Evolutionary conservation across 2,888 invertebrate species (phyloP), one percentile per base, ranked within the genome.

Genomic region (Nemotelus pantherinus): DNA sequence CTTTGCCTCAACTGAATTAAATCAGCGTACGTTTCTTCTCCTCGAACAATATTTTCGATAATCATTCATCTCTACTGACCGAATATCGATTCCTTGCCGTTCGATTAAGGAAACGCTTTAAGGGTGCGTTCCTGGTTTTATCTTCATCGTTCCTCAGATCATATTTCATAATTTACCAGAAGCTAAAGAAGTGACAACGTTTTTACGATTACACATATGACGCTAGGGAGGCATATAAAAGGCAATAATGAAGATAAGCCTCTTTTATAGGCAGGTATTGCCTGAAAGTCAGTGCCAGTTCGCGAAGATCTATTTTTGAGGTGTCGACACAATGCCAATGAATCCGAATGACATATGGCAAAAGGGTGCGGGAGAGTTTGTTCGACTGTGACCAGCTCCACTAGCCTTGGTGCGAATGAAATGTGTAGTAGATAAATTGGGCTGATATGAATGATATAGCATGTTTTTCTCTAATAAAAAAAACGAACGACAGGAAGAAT

Each of bases 201-300:
- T 74, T 74, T 74, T 74, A 74, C 63, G 74, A 74, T 74, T 74
- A 74, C 74, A 60, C 74, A 74, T 74, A 63, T 74, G 74, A 63
- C 74, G 50, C 60, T 74, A 48, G 74, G 74, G 74, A 74, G 48
- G 63, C 74, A 74, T 74, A 25, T 25, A 74, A 74, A 74, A 45
- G 3, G 74, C 25, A 74, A 74, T 74, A 74, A 74, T 74, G 74
- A 74, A 74, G 63, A 74, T 74, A 74, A 74, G 74, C 48, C 60
- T 48, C 48, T 74, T 63, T 74, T 63, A 63, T 50, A 60, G 48
- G 50, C 74, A 74, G 74, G 74, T 74, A 74, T 74, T 58, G 72
- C 39, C 63, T 63, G 39, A 25, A 41, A 41, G 41, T 25, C 25
- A 25, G 25, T 25, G 25, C 25, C 25, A 25, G 25, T 25, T 25